Conservation (phyloP, 2,797 vertebrate species). For the Eurystomus glaucurus region DNA sequence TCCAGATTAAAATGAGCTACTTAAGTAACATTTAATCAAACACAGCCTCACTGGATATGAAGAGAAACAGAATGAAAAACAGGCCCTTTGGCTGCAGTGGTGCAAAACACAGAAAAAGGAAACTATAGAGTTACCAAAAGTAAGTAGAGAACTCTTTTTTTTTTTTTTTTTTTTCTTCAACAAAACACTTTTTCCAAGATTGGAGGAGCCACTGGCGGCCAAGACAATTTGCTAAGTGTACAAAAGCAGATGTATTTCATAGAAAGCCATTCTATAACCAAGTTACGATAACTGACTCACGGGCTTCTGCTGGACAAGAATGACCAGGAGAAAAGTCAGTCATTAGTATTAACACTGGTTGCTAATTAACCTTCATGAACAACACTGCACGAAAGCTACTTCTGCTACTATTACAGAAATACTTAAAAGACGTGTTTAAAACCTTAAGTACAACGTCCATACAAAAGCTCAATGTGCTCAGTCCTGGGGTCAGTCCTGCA, state of each 20-base stretch:
- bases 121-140: background rate
- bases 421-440: background rate
- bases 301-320: conserved; percentile 22
- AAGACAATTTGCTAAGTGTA: background rate
- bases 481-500: background rate
- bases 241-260: background rate
- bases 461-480: background rate
- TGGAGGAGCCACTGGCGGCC: background rate
- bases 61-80: background rate
- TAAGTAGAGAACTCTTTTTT: background rate
- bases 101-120: background rate
- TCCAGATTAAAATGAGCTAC: background rate
- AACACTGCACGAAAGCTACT: background rate
- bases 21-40: conserved; percentile 14
- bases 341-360: background rate
- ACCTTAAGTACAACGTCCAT: background rate
- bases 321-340: conserved; percentile 23
- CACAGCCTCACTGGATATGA: background rate
- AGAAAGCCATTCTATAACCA: background rate
- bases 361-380: conserved; percentile 21
- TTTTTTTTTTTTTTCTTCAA: no score
- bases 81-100: background rate
- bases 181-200: background rate
- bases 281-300: background rate
- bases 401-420: background rate